Evolutionary conservation across 92 coral and sea anemone genomes (phyloP).

Genomic region (Nematostella vectensis): DNA sequence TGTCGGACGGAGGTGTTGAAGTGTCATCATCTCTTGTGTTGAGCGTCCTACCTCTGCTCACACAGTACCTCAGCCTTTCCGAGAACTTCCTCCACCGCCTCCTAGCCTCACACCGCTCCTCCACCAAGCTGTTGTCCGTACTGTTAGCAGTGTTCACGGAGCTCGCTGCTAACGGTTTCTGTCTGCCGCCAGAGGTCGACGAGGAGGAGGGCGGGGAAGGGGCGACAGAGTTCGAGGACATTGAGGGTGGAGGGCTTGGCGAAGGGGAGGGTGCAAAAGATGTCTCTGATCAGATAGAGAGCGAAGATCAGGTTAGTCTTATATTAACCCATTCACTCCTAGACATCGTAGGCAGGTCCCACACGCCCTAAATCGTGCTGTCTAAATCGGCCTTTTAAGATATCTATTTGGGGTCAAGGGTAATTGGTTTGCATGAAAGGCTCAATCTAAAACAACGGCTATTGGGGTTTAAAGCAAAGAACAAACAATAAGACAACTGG

Average conservation of each 20-base stretch:
- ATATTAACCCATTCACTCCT: too few relatives aligned
- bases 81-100: conserved; percentile 48
- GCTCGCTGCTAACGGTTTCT: conserved; percentile 78
- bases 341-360: too few relatives aligned
- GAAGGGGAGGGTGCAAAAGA: conserved; percentile 97
- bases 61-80: conserved; percentile 60
- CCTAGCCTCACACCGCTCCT: conserved; percentile 52
- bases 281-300: conserved; percentile 95
- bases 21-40: background rate
- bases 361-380: too few relatives aligned
- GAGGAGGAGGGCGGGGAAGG: conserved; percentile 86
- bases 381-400: too few relatives aligned
- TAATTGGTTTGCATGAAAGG: too few relatives aligned
- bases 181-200: conserved; percentile 88
- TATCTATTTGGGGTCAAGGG: too few relatives aligned
- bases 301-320: conserved; percentile 94
- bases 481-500: too few relatives aligned
- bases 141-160: conserved; percentile 78
- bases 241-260: conserved; percentile 91
- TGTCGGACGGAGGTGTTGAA: background rate
- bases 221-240: conserved; percentile 83
- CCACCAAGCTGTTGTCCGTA: conserved; percentile 80
- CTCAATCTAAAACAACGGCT: too few relatives aligned
- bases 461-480: too few relatives aligned
- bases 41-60: conserved; percentile 46